Percentiles rank a stretch among this genome's conserved stretches.
phyloP scores from a whole-genome alignment of 1,140 invertebrate species.

The Harlomillsia oculata region DNA sequence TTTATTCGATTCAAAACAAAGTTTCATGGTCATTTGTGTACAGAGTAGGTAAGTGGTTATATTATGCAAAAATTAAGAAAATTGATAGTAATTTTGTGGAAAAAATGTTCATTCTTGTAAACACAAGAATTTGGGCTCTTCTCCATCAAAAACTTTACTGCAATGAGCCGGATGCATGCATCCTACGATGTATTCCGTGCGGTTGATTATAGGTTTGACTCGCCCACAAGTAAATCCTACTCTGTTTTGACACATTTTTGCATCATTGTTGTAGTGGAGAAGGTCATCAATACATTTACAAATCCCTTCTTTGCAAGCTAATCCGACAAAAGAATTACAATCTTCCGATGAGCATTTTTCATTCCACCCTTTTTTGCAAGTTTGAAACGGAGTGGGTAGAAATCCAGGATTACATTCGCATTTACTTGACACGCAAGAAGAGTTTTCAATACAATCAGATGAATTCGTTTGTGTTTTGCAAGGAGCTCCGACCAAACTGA shows the following conservation, averaged over 20 bases:
- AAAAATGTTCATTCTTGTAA: too few species aligned
- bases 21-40: too few species aligned
- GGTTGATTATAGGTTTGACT: too few species aligned
- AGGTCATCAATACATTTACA: constrained; percentile 13
- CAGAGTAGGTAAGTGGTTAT: too few species aligned
- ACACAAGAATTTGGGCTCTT: too few species aligned
- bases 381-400: background rate
- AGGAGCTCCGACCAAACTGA: constrained; percentile 8
- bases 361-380: constrained; percentile 7
- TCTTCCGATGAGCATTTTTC: background rate
- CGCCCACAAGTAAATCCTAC: constrained; percentile 7
- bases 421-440: background rate
- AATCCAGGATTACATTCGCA: constrained; percentile 8
- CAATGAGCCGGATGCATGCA: too few species aligned
- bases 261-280: constrained; percentile 10
- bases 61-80: too few species aligned
- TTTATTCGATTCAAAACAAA: too few species aligned
- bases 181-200: too few species aligned
- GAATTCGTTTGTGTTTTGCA: constrained; percentile 2
- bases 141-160: too few species aligned
- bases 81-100: too few species aligned
- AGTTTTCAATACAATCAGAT: background rate
- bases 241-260: constrained; percentile 12
- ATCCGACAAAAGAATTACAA: constrained; percentile 12
- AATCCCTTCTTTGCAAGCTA: constrained; percentile 7